Evolutionary conservation across 2,888 invertebrate genomes (phyloP).

Genomic region (Eilema caniola): DNA sequence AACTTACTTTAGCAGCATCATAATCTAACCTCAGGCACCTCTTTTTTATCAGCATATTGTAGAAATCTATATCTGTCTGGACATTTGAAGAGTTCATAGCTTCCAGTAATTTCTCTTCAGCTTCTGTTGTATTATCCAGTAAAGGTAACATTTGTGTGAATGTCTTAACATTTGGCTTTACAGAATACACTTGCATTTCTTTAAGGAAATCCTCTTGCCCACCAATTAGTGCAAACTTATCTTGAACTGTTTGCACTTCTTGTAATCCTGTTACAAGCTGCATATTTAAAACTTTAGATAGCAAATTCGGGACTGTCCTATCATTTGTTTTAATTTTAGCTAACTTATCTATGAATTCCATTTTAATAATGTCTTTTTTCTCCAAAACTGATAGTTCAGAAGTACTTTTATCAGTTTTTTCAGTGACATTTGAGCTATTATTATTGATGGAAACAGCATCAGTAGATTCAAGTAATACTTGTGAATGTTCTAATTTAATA

Average conservation of each 20-base stretch:
- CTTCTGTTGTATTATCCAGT: conserved; percentile 88
- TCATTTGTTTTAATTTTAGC: conserved; percentile 39
- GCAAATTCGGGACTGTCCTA: conserved; percentile 88
- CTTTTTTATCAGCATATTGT: conserved; percentile 94
- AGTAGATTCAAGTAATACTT: conserved; percentile 24
- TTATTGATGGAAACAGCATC: conserved; percentile 5
- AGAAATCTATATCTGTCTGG: conserved; percentile 93
- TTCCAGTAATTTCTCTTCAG: conserved; percentile 90
- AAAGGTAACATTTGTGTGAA: conserved; percentile 92
- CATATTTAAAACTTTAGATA: conserved; percentile 87
- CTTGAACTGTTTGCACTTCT: conserved; percentile 87
- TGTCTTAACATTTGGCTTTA: conserved; percentile 92
- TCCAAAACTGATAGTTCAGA: conserved; percentile 25
- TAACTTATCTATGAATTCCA: conserved; percentile 55
- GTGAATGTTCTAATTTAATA: conserved; percentile 28
- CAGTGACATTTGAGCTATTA: neutral
- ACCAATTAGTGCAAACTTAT: conserved; percentile 92
- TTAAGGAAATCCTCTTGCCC: conserved; percentile 92
- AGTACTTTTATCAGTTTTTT: conserved; percentile 2
- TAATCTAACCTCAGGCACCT: conserved; percentile 90
- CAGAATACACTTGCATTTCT: conserved; percentile 89
- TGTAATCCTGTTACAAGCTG: conserved; percentile 87
- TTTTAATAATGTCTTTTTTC: conserved; percentile 38
- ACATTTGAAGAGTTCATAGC: conserved; percentile 87
- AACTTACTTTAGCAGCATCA: conserved; percentile 89